Conservation (phyloP, 2,888 invertebrate genomes). For the Polylopha cassiicola region DNA sequence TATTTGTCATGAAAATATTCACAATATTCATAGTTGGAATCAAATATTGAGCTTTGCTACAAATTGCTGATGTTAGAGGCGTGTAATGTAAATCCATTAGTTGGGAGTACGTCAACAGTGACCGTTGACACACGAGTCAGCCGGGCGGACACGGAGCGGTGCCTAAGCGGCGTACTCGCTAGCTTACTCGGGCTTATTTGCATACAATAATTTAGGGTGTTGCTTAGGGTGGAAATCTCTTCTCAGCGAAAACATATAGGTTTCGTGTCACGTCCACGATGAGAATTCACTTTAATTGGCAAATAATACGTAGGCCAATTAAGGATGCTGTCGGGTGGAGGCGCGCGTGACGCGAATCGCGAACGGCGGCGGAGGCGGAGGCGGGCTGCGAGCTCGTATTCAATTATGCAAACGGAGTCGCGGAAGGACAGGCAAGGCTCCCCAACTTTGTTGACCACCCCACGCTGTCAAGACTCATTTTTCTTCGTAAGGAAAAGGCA, state of each 20-base stretch:
- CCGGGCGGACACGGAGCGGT: conserved; percentile 30
- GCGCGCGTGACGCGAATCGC: conserved; percentile 70
- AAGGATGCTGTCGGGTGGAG: conserved; percentile 74
- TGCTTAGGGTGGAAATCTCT: conserved; percentile 48
- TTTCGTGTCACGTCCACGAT: conserved; percentile 73
- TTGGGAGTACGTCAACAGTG: conserved; percentile 35
- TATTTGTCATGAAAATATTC: too few relatives aligned
- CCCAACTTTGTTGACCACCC: conserved; percentile 45
- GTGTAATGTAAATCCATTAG: conserved; percentile 34
- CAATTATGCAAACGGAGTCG: conserved; percentile 73
- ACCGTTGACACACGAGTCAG: conserved; percentile 30
- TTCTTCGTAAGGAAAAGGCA: conserved; percentile 24
- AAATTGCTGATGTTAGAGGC: conserved; percentile 17
- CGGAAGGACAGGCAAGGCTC: conserved; percentile 56
- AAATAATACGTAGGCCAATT: conserved; percentile 78
- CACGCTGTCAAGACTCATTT: conserved; percentile 22
- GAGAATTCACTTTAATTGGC: conserved; percentile 78
- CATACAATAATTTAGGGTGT: conserved; percentile 45
- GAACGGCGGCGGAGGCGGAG: conserved; percentile 16
- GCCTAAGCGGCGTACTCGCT: conserved; percentile 21
- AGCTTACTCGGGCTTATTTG: conserved; percentile 44
- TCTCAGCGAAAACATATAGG: conserved; percentile 54
- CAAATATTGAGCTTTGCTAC: conserved; percentile 5
- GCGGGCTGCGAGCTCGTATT: conserved; percentile 54
- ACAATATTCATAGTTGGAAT: too few relatives aligned